phyloP scores from a whole-genome alignment of 2,888 invertebrate genomes.

The Aradus depressus region DNA sequence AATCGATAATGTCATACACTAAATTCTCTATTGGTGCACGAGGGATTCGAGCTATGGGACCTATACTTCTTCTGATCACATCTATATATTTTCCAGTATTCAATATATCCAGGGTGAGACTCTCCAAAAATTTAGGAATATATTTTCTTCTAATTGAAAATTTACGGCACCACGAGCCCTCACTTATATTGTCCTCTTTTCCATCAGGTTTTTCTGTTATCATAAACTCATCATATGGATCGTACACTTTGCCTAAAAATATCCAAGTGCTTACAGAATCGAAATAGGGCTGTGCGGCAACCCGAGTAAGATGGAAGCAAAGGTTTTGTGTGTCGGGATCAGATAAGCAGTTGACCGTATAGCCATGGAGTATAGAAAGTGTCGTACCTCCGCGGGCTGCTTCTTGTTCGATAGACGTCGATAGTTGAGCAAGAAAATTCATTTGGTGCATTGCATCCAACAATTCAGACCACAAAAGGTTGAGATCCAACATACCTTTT shows the following conservation, averaged over 20 bases:
- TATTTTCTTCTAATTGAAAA: slow-evolving; percentile 72
- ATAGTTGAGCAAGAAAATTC: slow-evolving; percentile 11
- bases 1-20: slow-evolving; percentile 47
- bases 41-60: slow-evolving; percentile 5
- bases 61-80: neutral
- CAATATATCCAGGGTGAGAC: slow-evolving; percentile 76
- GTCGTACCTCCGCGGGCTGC: slow-evolving; percentile 69
- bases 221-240: slow-evolving; percentile 62
- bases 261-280: slow-evolving; percentile 87
- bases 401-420: slow-evolving; percentile 40
- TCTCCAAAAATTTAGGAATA: slow-evolving; percentile 77
- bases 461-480: slow-evolving; percentile 15
- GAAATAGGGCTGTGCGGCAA: slow-evolving; percentile 83
- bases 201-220: slow-evolving; percentile 11
- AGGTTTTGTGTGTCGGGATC: slow-evolving; percentile 37
- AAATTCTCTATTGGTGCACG: slow-evolving; percentile 44
- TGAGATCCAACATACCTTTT: slow-evolving; percentile 2
- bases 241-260: slow-evolving; percentile 82
- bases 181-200: slow-evolving; percentile 36
- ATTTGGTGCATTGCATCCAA: neutral
- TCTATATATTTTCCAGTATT: slow-evolving; percentile 87
- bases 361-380: slow-evolving; percentile 73
- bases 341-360: slow-evolving; percentile 40
- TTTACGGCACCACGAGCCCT: slow-evolving; percentile 92
- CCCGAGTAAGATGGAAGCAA: slow-evolving; percentile 68